Conservation (phyloP, 2,888 invertebrate species). For the Nemapogon koenigi region DNA sequence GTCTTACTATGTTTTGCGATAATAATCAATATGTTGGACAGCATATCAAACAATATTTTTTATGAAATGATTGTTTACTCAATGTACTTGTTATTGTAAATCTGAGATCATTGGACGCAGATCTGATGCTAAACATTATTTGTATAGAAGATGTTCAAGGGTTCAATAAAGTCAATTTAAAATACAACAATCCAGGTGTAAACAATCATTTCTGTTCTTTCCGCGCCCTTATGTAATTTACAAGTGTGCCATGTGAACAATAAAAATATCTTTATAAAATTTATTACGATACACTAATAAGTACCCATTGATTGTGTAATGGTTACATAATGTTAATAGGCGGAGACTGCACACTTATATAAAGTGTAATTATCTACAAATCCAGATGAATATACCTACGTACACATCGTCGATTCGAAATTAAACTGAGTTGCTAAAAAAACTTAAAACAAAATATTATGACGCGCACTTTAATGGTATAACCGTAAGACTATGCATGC, state of each 20-base stretch:
- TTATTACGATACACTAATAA: conserved; percentile 57
- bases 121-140: too few species aligned
- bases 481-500: too few species aligned
- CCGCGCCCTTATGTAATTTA: not conserved
- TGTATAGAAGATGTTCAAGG: too few species aligned
- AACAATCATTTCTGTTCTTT: not conserved
- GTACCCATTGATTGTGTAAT: conserved; percentile 56
- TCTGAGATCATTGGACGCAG: not conserved
- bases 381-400: too few species aligned
- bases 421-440: conserved; percentile 46
- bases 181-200: not conserved
- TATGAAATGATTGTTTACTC: conserved; percentile 5
- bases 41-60: not conserved
- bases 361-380: conserved; percentile 58
- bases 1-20: conserved; percentile 9
- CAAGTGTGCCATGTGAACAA: conserved; percentile 35
- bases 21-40: not conserved
- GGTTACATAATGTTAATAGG: conserved; percentile 62
- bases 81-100: too few species aligned
- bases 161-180: too few species aligned
- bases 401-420: conserved; percentile 52
- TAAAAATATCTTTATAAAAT: conserved; percentile 45
- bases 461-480: too few species aligned
- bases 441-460: too few species aligned
- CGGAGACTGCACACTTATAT: conserved; percentile 60